Conservation (phyloP, 2,888 invertebrate species). For the Deladenus siricidicola region DNA sequence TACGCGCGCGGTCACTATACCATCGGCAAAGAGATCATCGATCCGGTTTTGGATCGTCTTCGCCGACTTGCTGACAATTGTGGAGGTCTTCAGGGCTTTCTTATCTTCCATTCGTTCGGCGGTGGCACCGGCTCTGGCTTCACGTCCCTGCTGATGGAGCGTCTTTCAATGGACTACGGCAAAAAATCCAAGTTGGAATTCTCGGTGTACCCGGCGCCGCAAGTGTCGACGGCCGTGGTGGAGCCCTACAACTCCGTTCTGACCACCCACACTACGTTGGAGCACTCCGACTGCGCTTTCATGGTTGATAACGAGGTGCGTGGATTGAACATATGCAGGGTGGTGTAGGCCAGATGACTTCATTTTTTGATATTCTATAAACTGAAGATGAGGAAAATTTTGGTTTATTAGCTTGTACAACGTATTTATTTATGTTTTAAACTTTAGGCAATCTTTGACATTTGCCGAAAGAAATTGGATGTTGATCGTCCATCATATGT, state of each 20-base stretch:
- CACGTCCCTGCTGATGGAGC: conserved; percentile 79
- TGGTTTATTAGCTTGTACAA: background rate
- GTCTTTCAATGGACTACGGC: conserved; percentile 64
- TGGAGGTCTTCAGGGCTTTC: conserved; percentile 62
- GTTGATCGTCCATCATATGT: conserved; percentile 69
- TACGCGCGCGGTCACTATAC: conserved; percentile 64
- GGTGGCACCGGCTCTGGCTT: conserved; percentile 70
- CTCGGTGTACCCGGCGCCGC: conserved; percentile 77
- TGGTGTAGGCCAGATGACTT: background rate
- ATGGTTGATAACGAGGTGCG: conserved; percentile 62
- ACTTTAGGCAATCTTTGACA: conserved; percentile 65
- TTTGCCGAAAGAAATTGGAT: conserved; percentile 72
- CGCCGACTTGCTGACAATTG: conserved; percentile 34
- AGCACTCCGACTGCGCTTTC: conserved; percentile 92
- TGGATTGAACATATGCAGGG: too few species aligned
- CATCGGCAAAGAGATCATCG: conserved; percentile 62
- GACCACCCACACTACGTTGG: conserved; percentile 85
- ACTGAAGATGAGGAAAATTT: too few species aligned
- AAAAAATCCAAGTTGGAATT: conserved; percentile 65
- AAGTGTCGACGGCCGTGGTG: conserved; percentile 80
- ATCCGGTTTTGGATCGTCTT: conserved; percentile 34
- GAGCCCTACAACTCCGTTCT: conserved; percentile 93
- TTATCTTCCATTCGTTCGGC: conserved; percentile 68
- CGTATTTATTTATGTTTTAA: background rate
- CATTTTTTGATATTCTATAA: too few species aligned